A percentile compares a stretch with the other conserved stretches of the same genome.
Conservation (phyloP, 1,140 invertebrate species). For the Tetragnatha versicolor region DNA sequence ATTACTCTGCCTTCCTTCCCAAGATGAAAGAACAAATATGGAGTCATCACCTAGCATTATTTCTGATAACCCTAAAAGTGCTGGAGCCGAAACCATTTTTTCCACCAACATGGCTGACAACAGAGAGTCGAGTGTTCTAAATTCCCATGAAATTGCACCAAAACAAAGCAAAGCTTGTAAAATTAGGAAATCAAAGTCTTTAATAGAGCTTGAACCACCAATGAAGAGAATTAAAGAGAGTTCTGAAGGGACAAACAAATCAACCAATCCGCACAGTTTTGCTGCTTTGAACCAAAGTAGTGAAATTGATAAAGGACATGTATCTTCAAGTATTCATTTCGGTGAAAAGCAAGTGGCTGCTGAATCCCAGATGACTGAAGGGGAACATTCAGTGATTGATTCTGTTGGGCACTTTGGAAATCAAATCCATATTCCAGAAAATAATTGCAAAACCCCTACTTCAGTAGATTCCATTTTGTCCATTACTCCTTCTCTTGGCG, state of each 20-base stretch:
- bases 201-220: constrained; percentile 21
- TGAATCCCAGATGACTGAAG: background rate
- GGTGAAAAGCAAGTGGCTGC: constrained; percentile 18
- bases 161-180: constrained; percentile 20
- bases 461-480: constrained; percentile 45
- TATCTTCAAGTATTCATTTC: background rate
- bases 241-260: constrained; percentile 2
- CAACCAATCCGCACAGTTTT: background rate
- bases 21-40: background rate
- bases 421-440: constrained; percentile 44
- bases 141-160: background rate
- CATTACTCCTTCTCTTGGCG: constrained; percentile 28
- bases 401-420: constrained; percentile 29
- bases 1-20: background rate
- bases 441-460: constrained; percentile 43
- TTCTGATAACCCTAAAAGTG: background rate
- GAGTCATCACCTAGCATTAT: background rate
- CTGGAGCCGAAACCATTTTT: background rate
- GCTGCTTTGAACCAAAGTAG: constrained; percentile 2
- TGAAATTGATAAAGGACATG: background rate
- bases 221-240: constrained; percentile 38
- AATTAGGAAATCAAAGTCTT: constrained; percentile 14
- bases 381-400: constrained; percentile 10
- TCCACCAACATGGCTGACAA: background rate
- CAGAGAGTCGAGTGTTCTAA: background rate